phyloP scores from a whole-genome alignment of 2,797 vertebrate genomes.

The Anableps anableps region DNA sequence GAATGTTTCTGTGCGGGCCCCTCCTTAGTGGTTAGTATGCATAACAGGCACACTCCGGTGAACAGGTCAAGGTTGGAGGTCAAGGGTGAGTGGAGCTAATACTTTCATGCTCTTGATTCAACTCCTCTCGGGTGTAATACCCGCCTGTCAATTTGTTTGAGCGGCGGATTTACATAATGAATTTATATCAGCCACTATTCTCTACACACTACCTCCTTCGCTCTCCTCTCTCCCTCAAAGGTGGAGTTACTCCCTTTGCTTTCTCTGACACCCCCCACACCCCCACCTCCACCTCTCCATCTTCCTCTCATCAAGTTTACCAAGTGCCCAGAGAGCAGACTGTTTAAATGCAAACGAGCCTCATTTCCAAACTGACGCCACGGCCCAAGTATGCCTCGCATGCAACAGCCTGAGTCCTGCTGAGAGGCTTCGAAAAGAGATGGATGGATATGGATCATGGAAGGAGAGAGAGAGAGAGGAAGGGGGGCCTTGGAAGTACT shows the following conservation, averaged over 20 bases:
- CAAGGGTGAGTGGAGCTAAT: constrained; percentile 79
- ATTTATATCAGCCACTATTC: constrained; percentile 82
- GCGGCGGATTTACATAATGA: constrained; percentile 85
- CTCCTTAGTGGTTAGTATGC: constrained; percentile 71
- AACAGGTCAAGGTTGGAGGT: constrained; percentile 77
- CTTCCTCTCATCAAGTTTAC: constrained; percentile 75
- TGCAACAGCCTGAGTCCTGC: constrained; percentile 62
- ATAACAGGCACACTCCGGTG: constrained; percentile 76
- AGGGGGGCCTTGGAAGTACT: constrained; percentile 55
- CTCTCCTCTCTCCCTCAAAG: constrained; percentile 44
- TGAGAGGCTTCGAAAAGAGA: constrained; percentile 70
- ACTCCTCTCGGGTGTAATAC: constrained; percentile 81
- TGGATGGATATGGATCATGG: constrained; percentile 72
- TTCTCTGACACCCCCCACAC: constrained; percentile 23
- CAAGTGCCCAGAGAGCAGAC: constrained; percentile 73
- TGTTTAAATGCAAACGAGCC: constrained; percentile 79
- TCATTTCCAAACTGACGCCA: constrained; percentile 78
- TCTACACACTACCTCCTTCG: constrained; percentile 59
- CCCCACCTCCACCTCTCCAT: constrained; percentile 31
- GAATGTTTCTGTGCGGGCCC: constrained; percentile 44
- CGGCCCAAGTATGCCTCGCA: constrained; percentile 71
- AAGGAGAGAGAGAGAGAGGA: constrained; percentile 31
- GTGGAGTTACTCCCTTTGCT: constrained; percentile 50
- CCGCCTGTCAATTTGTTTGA: constrained; percentile 84
- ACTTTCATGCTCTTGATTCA: constrained; percentile 81